Conservation (phyloP, 2,113 vertebrate species). For the Pongo pygmaeus region DNA sequence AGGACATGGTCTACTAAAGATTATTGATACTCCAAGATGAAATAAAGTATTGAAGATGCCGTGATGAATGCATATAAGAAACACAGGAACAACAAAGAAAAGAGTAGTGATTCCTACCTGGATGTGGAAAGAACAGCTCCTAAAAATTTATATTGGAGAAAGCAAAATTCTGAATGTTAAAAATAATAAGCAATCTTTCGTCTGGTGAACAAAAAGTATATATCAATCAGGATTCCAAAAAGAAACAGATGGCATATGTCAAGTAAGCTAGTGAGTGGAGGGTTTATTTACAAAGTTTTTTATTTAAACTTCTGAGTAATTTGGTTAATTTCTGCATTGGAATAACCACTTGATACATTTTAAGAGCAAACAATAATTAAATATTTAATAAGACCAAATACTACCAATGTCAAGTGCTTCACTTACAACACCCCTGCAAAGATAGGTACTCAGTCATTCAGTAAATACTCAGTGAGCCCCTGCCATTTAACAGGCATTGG, state of each 20-base stretch:
- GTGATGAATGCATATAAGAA: not conserved
- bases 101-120: not conserved
- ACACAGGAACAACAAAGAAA: not conserved
- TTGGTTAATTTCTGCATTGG: not conserved
- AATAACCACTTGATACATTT: not conserved
- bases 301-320: not conserved
- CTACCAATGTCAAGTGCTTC: not conserved
- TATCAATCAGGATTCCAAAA: not conserved
- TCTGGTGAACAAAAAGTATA: not conserved
- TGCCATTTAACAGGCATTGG: not conserved
- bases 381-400: not conserved
- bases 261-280: not conserved
- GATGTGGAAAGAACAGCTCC: not conserved
- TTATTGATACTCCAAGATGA: not conserved
- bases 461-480: not conserved
- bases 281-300: not conserved
- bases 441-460: not conserved
- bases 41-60: not conserved
- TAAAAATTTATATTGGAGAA: not conserved
- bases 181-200: not conserved
- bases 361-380: not conserved
- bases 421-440: not conserved
- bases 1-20: not conserved
- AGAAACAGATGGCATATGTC: not conserved
- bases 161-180: not conserved